Evolutionary conservation across 1,140 invertebrate genomes (phyloP), one percentile per base, ranked within the genome.

Genomic region (Pachyrhynchus sulphureomaculatus): DNA sequence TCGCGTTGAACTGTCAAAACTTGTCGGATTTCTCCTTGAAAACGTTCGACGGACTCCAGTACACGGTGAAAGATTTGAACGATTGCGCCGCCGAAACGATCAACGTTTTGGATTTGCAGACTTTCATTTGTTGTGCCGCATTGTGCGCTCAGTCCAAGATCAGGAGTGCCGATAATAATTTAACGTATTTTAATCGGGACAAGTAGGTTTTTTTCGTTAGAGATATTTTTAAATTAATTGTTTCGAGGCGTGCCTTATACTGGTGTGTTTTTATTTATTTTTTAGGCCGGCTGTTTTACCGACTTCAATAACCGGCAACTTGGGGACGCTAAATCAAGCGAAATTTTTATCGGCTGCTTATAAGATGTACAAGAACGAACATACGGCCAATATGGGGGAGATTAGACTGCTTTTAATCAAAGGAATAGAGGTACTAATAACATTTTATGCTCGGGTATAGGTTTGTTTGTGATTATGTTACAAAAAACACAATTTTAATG

Each of bases 301-400:
- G 3, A 85, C 84, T 33, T 84, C 87, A 66, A 81, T 92, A 3
- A 85, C 84, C 1, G 78, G 81, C 23, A 77, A 81, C 29, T 72
- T 91, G 8, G 87, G 84, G 60, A 82, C 86, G 0, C 65, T 80
- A 1, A 80, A 86, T 24, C 93, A 96, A 77, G 78, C 83, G 20
- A 87, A 89, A 66, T 96, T 93, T 90, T 91, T 89, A 83, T 78
- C 78, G 4, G 80, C 81, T 48, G 85, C 86, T 15, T 87, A 87
- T 67, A 84, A 83, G 66, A 81, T 86, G 67, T 81, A 72, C 69
- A 78, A 62, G 53, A 79, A 74, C 41, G 65, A 75, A 10, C 72
- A 77, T 10, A 78, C 79, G 8, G 77, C 80, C 9, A 82, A 86
- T 68, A 75, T 85, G n/a, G 83, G 83, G 2, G 87, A 92, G 66